Evolutionary conservation across 1,140 invertebrate species (phyloP), one percentile per base, ranked within the genome.

Genomic region (Nasonia giraulti): DNA sequence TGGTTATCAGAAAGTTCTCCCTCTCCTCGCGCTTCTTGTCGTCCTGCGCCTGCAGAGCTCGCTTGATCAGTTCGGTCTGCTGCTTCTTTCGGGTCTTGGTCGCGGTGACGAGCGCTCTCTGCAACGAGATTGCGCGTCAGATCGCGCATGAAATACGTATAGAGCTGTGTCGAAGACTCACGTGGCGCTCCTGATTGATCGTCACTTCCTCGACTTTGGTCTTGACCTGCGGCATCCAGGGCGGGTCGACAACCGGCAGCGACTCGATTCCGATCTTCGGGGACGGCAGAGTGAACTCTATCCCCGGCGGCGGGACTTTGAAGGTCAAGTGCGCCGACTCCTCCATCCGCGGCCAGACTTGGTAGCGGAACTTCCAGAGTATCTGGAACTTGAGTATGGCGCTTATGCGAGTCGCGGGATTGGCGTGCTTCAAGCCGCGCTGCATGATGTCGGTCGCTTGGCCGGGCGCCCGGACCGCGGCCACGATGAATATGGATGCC

Each of bases 341-440:
- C 93, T 99, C 99, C 98, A 99, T 99, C 85, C 99, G 94, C 0
- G 98, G 97, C 99, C 99, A 99, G 8, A 99, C 98, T 94, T 99
- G 99, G 91, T 98, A 99, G n/a, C 99, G 94, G 87, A 97, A 96
- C 90, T 98, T 98, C 99, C 99, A 99, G 55, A 99, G 94, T 11
- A 97, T 96, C 94, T 99, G 96, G 93, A 99, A 99, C 86, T 97
- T 96, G 66, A 98, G 92, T 86, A 98, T 95, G 3, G 97, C 96
- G 90, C 96, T 96, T 66, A 97, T 96, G 85, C 97, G 92, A 47
- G 95, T 94, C 40, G 95, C 94, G 0, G 97, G 95, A 89, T 98
- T 97, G 71, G 95, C 94, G 92, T 98, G 96, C 77, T 97, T 96
- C 47, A 99, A 93, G 73, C 98, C 96, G 66, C 95, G 94, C 81